phyloP scores from a whole-genome alignment of 2,797 vertebrate species.

The Lacerta agilis region DNA sequence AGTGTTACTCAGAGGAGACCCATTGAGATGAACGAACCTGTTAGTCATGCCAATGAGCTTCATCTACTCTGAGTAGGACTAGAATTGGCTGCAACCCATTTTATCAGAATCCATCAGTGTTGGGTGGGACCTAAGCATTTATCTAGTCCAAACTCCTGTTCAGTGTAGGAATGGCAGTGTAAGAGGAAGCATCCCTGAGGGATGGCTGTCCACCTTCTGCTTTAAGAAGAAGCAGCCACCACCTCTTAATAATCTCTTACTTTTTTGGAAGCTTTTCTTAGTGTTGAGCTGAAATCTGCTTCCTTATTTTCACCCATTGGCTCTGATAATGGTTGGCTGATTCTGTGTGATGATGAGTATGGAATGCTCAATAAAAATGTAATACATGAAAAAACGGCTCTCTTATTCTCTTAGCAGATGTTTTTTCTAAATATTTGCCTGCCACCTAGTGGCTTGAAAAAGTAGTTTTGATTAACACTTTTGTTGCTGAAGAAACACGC shows the following conservation, averaged over 20 bases:
- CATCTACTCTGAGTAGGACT: no score
- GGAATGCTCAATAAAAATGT: background rate
- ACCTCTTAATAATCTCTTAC: background rate
- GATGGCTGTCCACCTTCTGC: background rate
- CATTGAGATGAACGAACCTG: no score
- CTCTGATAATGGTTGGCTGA: background rate
- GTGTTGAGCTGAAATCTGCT: background rate
- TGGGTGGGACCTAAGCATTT: background rate
- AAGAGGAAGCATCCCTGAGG: background rate
- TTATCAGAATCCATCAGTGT: background rate
- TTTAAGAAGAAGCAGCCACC: background rate
- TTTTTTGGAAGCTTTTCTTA: background rate
- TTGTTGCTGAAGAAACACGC: background rate
- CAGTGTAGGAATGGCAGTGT: background rate
- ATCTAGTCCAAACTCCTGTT: no score
- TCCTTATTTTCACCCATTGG: background rate
- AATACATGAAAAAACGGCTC: background rate
- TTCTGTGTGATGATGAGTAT: background rate
- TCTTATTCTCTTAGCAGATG: rapidly evolving
- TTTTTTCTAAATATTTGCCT: slow-evolving; percentile 47
- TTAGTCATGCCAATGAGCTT: no score
- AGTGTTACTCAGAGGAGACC: background rate
- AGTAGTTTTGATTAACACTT: background rate
- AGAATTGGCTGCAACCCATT: background rate
- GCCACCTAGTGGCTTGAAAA: slow-evolving; percentile 65